These are phyloP conservation scores for Phalanger gymnotis DNA, from an alignment of 2,797 vertebrate species.

Conservation along the genomic window DNA sequence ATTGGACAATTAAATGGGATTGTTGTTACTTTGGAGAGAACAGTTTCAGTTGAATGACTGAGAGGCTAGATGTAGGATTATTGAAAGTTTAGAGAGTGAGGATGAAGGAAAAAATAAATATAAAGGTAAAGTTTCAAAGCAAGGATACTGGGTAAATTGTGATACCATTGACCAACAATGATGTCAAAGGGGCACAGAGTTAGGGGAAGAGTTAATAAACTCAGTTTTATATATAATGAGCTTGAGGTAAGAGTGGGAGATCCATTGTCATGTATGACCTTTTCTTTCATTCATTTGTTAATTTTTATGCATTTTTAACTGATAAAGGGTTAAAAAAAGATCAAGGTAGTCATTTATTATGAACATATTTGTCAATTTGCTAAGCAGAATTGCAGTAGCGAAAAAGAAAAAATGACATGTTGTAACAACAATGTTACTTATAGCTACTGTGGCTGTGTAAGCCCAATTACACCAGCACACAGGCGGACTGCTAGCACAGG, in stretches of 20 bases:
- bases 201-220: background rate
- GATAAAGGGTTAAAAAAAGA: no score
- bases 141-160: background rate
- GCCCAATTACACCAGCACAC: no score
- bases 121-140: background rate
- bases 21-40: background rate
- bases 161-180: no score
- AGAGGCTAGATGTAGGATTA: background rate
- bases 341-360: background rate
- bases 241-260: background rate
- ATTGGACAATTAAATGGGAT: background rate
- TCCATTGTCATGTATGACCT: background rate
- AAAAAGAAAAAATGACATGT: background rate
- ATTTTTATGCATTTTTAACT: no score
- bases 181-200: background rate
- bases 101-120: background rate
- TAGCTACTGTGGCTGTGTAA: no score
- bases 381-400: no score
- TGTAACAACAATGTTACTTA: no score
- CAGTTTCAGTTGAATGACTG: background rate
- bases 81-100: background rate
- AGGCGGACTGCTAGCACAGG: no score
- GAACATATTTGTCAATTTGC: no score
- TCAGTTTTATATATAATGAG: background rate
- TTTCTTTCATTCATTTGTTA: background rate